Percentiles rank a stretch among this genome's conserved stretches.
Conservation (phyloP, 2,888 invertebrate species). For the Orchesellides sinensis region DNA sequence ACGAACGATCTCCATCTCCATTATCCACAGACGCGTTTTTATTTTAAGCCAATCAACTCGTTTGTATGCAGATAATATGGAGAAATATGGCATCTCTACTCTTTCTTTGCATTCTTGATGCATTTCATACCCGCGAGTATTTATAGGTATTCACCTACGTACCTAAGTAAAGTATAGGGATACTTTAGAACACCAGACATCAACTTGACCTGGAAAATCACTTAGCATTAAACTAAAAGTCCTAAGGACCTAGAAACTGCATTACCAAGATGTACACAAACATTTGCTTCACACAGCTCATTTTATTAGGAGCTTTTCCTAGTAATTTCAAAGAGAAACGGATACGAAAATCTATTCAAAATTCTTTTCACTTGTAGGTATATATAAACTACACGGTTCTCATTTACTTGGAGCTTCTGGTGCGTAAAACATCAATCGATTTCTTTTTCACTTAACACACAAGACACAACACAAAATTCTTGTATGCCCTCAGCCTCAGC, state of each 20-base stretch:
- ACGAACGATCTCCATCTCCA: no score
- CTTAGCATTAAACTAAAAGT: slow-evolving; percentile 13
- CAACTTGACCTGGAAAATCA: slow-evolving; percentile 34
- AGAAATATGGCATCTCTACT: no score
- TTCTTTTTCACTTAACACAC: slow-evolving; percentile 19
- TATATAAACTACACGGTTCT: background rate
- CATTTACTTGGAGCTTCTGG: background rate
- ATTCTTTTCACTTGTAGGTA: background rate
- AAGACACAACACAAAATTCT: background rate
- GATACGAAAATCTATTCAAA: slow-evolving; percentile 2
- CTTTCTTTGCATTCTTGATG: no score
- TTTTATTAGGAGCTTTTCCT: slow-evolving; percentile 13
- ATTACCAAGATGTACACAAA: background rate
- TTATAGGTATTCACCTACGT: no score
- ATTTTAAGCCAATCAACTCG: no score
- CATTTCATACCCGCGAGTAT: no score
- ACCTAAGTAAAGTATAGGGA: no score
- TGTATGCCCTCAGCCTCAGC: background rate
- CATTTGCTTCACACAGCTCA: slow-evolving; percentile 3
- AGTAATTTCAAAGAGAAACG: slow-evolving; percentile 22
- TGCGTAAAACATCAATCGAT: slow-evolving; percentile 34
- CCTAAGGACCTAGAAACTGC: background rate
- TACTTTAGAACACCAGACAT: no score
- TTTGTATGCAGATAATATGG: no score
- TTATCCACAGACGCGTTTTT: no score